Evolutionary conservation across 2,797 vertebrate genomes (phyloP), one percentile per base, ranked within the genome.

Genomic region (Melanotaenia maccullochi): DNA sequence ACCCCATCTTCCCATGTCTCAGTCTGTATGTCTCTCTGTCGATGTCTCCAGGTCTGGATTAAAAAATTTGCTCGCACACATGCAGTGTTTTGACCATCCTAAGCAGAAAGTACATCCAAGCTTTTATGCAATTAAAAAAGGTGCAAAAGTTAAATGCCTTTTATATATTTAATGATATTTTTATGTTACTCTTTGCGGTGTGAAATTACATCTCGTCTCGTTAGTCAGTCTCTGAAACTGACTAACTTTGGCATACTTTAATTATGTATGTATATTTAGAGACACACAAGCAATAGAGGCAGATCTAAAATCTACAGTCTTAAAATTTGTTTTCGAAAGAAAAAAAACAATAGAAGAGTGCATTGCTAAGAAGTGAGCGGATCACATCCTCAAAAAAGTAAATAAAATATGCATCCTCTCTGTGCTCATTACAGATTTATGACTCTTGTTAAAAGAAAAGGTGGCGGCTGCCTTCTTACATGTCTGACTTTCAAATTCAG

Each of bases 381-480:
- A 93, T 92, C 88, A 89, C 76, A 71, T 87, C 89, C 92, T 93
- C 90, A 89, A 90, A 92, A 51, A 89, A 91, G 88, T 90, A 91
- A 92, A 93, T 93, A 90, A 93, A 93, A 93, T 93, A 93, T 93
- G 90, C 91, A 91, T 92, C 87, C 89, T 91, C 90, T 90, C 90
- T 89, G 82, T 90, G 90, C 92, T 94, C 92, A 94, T 95, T 93
- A 93, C 91, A 91, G 84, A 94, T 94, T 93, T 90, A 95, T 94
- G 94, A 93, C 87, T 92, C 87, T 85, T 90, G 91, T 92, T 94
- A 93, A 94, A 92, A 92, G 90, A 90, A 91, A 92, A 93, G 92
- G 90, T 89, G 89, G 87, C 88, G 89, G 87, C 83, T 92, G 89
- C 89, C 88, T 91, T 85, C 90, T 86, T 72, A 84, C 88, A 85